Evolutionary conservation across 2,113 vertebrate genomes (phyloP), one percentile per base, ranked within the genome.

Genomic region (Sterna hirundo): DNA sequence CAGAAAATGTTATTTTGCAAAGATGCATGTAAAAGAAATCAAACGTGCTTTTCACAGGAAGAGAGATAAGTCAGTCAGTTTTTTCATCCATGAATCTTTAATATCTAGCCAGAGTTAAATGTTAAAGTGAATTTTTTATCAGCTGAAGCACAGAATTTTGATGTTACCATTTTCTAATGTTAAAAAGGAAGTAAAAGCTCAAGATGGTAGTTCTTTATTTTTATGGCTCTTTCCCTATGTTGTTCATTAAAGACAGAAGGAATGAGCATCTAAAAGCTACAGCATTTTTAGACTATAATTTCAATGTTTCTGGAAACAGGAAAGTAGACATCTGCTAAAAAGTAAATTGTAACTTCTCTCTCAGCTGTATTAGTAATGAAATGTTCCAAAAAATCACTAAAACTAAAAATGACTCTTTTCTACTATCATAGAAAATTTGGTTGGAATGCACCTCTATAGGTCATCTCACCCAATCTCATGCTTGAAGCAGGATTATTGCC

Each of bases 31-130:
- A 34, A 61, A 86, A 93, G 40, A 78, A 94, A 90, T 75, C 60
- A 90, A 86, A 71, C 36, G 36, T 27, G 46, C 57, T 81, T 85
- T 72, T 76, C 89, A 51, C 12, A 76, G 64, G 58, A 96, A 92
- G 96, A 86, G 16, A 70, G 57, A 66, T 55, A 89, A 91, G 42
- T 92, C 87, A 49, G 38, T 76, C 15, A 68, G 34, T 44, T 79
- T 78, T 93, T 94, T 38, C 40, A 72, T 62, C 64, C n/a, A 93
- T 70, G 54, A 94, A 96, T 94, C 76, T 95, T 96, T 96, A 90
- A 90, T 83, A 90, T 80, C 51, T 83, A 85, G 22, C 25, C 38
- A 88, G 26, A 77, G 40, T 81, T 88, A 96, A 95, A 80, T 57
- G 88, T 75, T 87, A 51, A 64, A 91, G 78, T 69, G 51, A 76